Percentiles rank a stretch among this genome's conserved stretches.
These are phyloP conservation scores for Antennarius striatus DNA, from an alignment of 2,113 vertebrate genomes.

Conservation along the genomic window DNA sequence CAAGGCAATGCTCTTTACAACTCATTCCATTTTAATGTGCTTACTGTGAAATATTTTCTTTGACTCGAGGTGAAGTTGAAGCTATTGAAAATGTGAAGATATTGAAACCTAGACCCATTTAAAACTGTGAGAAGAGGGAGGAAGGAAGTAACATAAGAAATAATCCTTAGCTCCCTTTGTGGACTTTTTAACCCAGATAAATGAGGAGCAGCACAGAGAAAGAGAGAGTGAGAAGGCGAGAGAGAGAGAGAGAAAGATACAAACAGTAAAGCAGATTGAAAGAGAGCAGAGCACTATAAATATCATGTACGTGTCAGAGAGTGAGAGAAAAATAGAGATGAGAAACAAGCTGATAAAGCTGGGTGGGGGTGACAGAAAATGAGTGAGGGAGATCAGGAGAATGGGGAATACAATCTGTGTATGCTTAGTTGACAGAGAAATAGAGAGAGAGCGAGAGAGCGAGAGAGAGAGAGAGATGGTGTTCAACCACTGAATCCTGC, in stretches of 20 bases:
- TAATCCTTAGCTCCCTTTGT: slow-evolving; percentile 55
- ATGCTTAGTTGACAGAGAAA: slow-evolving; percentile 33
- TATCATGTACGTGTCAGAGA: slow-evolving; percentile 30
- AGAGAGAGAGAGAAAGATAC: slow-evolving; percentile 9
- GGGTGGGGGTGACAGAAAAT: slow-evolving; percentile 42
- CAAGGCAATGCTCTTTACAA: background rate
- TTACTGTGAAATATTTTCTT: slow-evolving; percentile 15
- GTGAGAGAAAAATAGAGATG: slow-evolving; percentile 46
- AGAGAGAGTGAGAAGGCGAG: slow-evolving; percentile 29
- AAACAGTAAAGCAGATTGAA: slow-evolving; percentile 52
- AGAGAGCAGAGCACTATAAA: slow-evolving; percentile 48
- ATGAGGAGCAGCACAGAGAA: slow-evolving; percentile 53
- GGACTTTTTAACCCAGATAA: slow-evolving; percentile 66
- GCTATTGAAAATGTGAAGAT: slow-evolving; percentile 34
- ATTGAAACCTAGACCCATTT: slow-evolving; percentile 26
- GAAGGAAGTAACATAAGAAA: slow-evolving; percentile 35
- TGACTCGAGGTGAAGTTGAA: slow-evolving; percentile 16
- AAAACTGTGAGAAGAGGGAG: slow-evolving; percentile 45
- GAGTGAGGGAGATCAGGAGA: slow-evolving; percentile 30
- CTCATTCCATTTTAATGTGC: background rate
- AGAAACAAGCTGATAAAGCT: slow-evolving; percentile 51
- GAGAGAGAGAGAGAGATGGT: slow-evolving; percentile 20
- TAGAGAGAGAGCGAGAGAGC: slow-evolving; percentile 5
- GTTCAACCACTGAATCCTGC: slow-evolving; percentile 52
- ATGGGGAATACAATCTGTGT: slow-evolving; percentile 53